Conservation (phyloP, 2,888 invertebrate species). For the Nipponacmea schrenckii region DNA sequence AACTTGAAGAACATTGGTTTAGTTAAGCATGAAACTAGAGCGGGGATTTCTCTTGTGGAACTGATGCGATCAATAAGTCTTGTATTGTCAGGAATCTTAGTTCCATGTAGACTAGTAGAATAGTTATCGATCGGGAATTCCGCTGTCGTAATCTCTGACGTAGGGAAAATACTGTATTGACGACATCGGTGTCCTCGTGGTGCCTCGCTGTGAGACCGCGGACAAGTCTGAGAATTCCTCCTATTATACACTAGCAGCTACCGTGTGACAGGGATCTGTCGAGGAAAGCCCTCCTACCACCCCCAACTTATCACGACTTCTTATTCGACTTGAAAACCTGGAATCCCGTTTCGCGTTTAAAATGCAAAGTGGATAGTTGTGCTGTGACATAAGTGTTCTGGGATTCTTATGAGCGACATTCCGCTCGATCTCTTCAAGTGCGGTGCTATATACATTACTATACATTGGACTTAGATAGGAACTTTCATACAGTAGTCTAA, state of each 20-base stretch:
- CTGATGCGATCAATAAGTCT: too few relatives aligned
- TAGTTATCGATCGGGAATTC: slow-evolving; percentile 1
- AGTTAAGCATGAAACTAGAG: too few relatives aligned
- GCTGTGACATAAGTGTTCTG: not conserved
- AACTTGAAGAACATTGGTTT: too few relatives aligned
- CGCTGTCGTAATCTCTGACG: not conserved
- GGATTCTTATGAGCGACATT: too few relatives aligned
- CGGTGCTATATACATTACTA: too few relatives aligned
- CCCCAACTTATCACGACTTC: not conserved
- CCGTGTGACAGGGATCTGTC: not conserved
- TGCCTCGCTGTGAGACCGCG: slow-evolving; percentile 1
- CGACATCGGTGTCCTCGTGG: not conserved
- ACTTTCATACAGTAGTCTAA: too few relatives aligned
- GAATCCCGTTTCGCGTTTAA: not conserved
- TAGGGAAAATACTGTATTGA: slow-evolving; percentile 6
- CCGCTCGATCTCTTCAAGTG: too few relatives aligned
- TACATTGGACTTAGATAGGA: too few relatives aligned
- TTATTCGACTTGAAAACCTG: not conserved
- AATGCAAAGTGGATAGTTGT: not conserved
- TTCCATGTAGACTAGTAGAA: not conserved
- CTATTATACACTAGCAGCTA: not conserved
- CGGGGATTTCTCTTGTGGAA: too few relatives aligned
- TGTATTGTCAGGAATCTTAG: too few relatives aligned
- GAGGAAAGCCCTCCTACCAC: slow-evolving; percentile 6
- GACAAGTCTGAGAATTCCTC: not conserved